These are phyloP conservation scores for Metalampra italica DNA, from an alignment of 2,888 invertebrate genomes.

Conservation along the genomic window DNA sequence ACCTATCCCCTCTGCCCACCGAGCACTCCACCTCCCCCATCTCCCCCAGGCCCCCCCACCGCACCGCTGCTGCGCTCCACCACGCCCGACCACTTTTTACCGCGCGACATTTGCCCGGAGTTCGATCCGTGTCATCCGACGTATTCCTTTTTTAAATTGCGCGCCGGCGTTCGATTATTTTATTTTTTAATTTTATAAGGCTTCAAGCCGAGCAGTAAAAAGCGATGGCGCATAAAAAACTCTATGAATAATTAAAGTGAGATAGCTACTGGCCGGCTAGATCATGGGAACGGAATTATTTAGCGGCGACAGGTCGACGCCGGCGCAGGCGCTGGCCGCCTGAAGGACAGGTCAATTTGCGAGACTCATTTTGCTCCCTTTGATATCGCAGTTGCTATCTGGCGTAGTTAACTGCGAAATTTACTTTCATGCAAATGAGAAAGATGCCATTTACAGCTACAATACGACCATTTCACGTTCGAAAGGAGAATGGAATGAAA, in stretches of 20 bases:
- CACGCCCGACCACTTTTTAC: conserved; percentile 74
- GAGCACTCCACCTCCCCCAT: conserved; percentile 14
- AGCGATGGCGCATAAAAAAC: conserved; percentile 72
- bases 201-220: conserved; percentile 70
- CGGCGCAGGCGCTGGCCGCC: conserved; percentile 45
- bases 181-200: conserved; percentile 74
- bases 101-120: conserved; percentile 79
- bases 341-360: conserved; percentile 77
- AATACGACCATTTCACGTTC: conserved; percentile 39
- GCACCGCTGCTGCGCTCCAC: conserved; percentile 23
- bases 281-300: conserved; percentile 76
- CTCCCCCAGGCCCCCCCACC: conserved; percentile 23
- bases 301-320: conserved; percentile 67
- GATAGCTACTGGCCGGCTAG: conserved; percentile 76
- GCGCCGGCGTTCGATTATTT: conserved; percentile 63
- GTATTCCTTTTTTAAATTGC: conserved; percentile 78
- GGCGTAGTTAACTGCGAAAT: conserved; percentile 28
- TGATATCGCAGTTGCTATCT: conserved; percentile 42
- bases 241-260: conserved; percentile 78
- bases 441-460: conserved; percentile 25
- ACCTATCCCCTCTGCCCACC: conserved; percentile 14
- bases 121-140: conserved; percentile 79
- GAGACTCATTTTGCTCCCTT: conserved; percentile 56
- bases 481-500: conserved; percentile 43
- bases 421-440: conserved; percentile 52